Base-by-base conservation (phyloP, 2,797 vertebrate genomes). In the Esox lucius region DNA sequence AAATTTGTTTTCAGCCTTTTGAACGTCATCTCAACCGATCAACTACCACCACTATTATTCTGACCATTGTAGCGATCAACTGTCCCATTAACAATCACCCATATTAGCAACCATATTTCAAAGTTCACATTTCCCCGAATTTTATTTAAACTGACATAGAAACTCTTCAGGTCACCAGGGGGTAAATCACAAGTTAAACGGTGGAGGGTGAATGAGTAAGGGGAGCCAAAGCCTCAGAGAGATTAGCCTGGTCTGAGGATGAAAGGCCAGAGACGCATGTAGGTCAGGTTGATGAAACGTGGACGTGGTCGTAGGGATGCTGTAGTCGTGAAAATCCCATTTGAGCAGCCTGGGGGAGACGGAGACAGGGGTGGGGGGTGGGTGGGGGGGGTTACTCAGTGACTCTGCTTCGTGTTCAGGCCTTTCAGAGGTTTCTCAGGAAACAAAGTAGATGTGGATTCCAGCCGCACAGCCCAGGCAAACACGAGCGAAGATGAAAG, bases 281-380 rank as follows among this genome's bases (percentile, higher is more conserved):
- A 74, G 72, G 35, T 69, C 72, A 67, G 77, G 74, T 15, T 72
- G 75, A 56, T 77, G 80, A 56, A 56, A 19, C 8, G n/a, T 7
- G 53, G 2, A 19, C 19, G 19, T 1, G n/a, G 53, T n/a, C 2
- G 53, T 19, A 56, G 8, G 53, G 19, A 56, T 22, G n/a, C 53
- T 71, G 86, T 68, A 19, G 72, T 12, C 67, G 75, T 26, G 82
- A 88, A 91, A 3, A 90, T 88, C 84, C 76, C 75, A 76, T 89
- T 88, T 85, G 31, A 73, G 72, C 35, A 53, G 78, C 82, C 76
- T 8, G 26, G 35, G 39, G 64, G 71, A 49, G 35, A 53, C 0
- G 35, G 35, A 39, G 35, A 8, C n/a, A 35, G 35, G 35, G 35
- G 35, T 39, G 35, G 35, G 8, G 35, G 3, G 35, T 35, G 39